phyloP scores from a whole-genome alignment of 64 coral and sea anemone genomes.

The Stichodactyla helianthus region DNA sequence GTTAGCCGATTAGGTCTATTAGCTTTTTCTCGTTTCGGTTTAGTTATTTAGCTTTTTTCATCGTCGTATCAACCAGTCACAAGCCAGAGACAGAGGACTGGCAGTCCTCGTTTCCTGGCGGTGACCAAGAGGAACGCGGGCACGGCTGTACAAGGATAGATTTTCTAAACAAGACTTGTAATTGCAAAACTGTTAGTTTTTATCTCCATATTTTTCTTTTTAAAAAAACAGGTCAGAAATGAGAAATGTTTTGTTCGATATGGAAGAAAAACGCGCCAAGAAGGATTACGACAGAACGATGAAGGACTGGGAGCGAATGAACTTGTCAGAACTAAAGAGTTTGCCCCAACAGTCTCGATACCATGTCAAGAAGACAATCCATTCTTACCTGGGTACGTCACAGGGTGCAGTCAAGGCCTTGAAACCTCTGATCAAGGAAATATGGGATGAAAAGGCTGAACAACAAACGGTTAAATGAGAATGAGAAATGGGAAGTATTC shows the following conservation, averaged over 20 bases:
- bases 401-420: conserved; percentile 70
- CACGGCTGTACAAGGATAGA: too few relatives aligned
- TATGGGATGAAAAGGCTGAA: conserved; percentile 33
- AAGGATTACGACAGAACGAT: conserved; percentile 85
- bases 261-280: conserved; percentile 63
- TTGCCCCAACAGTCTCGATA: conserved; percentile 76
- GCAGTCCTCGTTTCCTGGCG: too few relatives aligned
- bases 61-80: too few relatives aligned
- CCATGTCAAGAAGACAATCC: conserved; percentile 88
- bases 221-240: conserved; percentile 55
- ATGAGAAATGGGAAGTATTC: neutral
- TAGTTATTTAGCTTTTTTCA: too few relatives aligned
- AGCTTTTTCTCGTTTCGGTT: too few relatives aligned
- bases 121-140: too few relatives aligned
- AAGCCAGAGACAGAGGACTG: too few relatives aligned
- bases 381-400: conserved; percentile 85
- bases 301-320: conserved; percentile 97
- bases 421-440: conserved; percentile 66
- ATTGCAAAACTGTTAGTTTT: too few relatives aligned
- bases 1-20: too few relatives aligned
- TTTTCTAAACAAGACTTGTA: too few relatives aligned
- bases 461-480: conserved; percentile 5
- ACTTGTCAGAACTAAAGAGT: conserved; percentile 74
- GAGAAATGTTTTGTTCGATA: conserved; percentile 34
- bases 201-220: neutral